Conservation (phyloP, 1,140 invertebrate genomes). For the Drosophila ogumai region DNA sequence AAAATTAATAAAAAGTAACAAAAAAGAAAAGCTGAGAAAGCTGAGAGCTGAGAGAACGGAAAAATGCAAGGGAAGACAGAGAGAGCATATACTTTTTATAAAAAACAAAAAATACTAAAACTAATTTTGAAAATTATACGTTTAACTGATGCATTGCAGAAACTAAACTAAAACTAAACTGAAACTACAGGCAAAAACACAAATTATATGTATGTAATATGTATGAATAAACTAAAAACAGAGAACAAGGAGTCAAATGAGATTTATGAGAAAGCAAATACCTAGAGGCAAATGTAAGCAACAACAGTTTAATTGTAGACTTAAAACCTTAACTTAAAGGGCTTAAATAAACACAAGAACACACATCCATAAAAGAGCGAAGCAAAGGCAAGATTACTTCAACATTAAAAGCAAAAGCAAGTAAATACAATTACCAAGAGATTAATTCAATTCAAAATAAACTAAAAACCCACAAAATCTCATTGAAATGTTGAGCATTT, state of each 20-base stretch:
- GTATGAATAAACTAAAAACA: slow-evolving; percentile 39
- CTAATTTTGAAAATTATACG: slow-evolving; percentile 29
- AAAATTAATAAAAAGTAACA: slow-evolving; percentile 13
- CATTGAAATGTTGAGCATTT: slow-evolving; percentile 20
- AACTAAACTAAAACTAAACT: slow-evolving; percentile 38
- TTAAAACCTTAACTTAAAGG: slow-evolving; percentile 48
- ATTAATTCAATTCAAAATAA: slow-evolving; percentile 39
- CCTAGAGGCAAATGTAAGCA: slow-evolving; percentile 20
- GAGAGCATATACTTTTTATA: slow-evolving; percentile 11
- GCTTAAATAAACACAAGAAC: slow-evolving; percentile 30
- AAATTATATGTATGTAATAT: slow-evolving; percentile 25
- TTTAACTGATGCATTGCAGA: slow-evolving; percentile 42
- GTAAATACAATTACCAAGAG: slow-evolving; percentile 30
- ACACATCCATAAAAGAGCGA: not conserved
- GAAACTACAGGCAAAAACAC: slow-evolving; percentile 26
- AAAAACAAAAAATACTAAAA: not conserved
- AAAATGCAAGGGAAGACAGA: not conserved
- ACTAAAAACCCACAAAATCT: slow-evolving; percentile 14
- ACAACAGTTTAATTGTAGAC: slow-evolving; percentile 49
- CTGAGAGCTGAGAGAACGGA: too few relatives aligned
- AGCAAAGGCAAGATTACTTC: slow-evolving; percentile 21
- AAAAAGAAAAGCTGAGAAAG: slow-evolving; percentile 2
- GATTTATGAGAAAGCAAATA: slow-evolving; percentile 16
- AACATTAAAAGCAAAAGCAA: slow-evolving; percentile 11
- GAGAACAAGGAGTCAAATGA: slow-evolving; percentile 8